A percentile compares a stretch with the other conserved stretches of the same genome.
phyloP scores from a whole-genome alignment of 1,140 invertebrate genomes.

The Drosophila santomea region DNA sequence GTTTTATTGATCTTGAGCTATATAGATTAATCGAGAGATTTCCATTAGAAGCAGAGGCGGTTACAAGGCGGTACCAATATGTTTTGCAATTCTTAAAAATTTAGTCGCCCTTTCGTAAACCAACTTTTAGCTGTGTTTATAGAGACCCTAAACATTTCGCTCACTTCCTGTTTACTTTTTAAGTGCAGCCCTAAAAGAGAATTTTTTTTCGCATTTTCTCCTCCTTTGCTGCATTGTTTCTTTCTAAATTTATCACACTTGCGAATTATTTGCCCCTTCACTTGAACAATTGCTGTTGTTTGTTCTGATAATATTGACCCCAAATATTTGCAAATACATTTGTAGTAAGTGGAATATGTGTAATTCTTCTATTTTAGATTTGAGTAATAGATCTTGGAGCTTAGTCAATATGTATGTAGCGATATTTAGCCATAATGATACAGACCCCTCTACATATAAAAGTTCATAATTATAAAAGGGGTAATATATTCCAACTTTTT shows the following conservation, averaged over 20 bases:
- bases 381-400: background rate
- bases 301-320: constrained; percentile 7
- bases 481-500: constrained; percentile 3
- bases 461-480: too few relatives aligned
- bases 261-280: constrained; percentile 13
- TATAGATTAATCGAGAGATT: constrained; percentile 36
- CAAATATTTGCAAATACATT: constrained; percentile 18
- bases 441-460: background rate
- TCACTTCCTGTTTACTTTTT: background rate
- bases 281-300: constrained; percentile 16
- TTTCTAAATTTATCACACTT: background rate
- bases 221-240: background rate
- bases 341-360: background rate
- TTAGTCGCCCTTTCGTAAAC: too few relatives aligned
- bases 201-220: background rate
- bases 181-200: background rate
- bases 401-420: too few relatives aligned
- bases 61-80: background rate
- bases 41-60: constrained; percentile 18
- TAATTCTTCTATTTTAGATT: background rate
- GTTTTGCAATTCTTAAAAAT: background rate
- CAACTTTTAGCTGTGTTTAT: too few relatives aligned
- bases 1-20: constrained; percentile 59
- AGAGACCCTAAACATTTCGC: background rate
- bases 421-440: too few relatives aligned